phyloP scores from a whole-genome alignment of 2,797 vertebrate species.

The Euthynnus affinis region DNA sequence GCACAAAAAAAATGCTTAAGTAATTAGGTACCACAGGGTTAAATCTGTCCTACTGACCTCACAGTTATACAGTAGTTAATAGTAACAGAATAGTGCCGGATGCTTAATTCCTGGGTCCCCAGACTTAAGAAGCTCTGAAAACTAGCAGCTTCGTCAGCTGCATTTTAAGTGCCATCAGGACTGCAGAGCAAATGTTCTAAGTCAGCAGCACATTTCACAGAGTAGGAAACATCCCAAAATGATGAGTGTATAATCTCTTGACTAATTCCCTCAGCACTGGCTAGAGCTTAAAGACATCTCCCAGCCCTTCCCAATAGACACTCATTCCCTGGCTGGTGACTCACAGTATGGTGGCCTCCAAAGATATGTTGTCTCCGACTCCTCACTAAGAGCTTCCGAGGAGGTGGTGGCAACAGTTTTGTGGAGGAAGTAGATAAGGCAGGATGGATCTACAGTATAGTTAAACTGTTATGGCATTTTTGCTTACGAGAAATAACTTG shows the following conservation, averaged over 20 bases:
- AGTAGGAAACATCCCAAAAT: constrained; percentile 87
- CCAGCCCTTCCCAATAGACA: constrained; percentile 85
- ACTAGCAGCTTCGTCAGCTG: constrained; percentile 87
- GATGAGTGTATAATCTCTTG: constrained; percentile 90
- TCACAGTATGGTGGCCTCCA: constrained; percentile 83
- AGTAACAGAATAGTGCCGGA: constrained; percentile 72
- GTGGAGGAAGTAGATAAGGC: constrained; percentile 80
- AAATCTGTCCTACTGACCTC: constrained; percentile 78
- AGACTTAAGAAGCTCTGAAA: constrained; percentile 84
- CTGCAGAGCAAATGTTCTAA: constrained; percentile 85
- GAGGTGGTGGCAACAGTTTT: constrained; percentile 79
- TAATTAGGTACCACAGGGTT: constrained; percentile 66
- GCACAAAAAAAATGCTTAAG: constrained; percentile 34
- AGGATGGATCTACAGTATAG: constrained; percentile 72
- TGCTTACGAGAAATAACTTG: constrained; percentile 73
- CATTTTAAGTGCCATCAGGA: constrained; percentile 87
- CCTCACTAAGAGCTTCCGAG: constrained; percentile 79
- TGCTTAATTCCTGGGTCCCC: constrained; percentile 81
- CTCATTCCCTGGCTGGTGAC: constrained; percentile 83
- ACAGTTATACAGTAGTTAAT: constrained; percentile 64
- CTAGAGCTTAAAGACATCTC: constrained; percentile 88
- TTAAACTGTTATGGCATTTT: constrained; percentile 80
- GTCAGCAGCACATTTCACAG: constrained; percentile 88
- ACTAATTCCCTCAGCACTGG: constrained; percentile 88
- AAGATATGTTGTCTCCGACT: constrained; percentile 82